A percentile compares a stretch with the other conserved stretches of the same genome.
phyloP scores from a whole-genome alignment of 2,797 vertebrate species.

The Tokudaia muenninki region DNA sequence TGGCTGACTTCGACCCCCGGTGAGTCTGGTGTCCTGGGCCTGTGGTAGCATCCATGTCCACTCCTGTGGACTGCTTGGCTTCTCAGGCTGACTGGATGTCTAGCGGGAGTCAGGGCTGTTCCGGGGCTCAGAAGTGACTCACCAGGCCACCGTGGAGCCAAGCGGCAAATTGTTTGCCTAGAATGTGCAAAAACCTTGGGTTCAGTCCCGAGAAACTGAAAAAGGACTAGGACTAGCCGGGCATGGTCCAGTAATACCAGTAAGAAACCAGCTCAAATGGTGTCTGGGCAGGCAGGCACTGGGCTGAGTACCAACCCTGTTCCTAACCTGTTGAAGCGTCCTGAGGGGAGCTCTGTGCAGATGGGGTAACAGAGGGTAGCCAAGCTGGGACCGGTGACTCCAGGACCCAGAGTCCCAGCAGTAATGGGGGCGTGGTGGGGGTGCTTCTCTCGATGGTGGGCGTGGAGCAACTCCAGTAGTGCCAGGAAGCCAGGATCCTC shows the following conservation, averaged over 20 bases:
- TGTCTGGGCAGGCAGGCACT: fast-evolving
- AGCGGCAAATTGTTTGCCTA: neutral
- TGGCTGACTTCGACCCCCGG: conserved; percentile 97
- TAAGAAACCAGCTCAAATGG: fast-evolving
- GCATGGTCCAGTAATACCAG: fast-evolving
- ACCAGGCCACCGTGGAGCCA: fast-evolving
- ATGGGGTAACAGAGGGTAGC: neutral
- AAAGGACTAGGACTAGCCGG: neutral
- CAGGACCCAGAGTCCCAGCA: neutral
- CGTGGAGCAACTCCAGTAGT: neutral
- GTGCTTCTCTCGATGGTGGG: neutral
- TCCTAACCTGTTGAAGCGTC: neutral
- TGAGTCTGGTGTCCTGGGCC: conserved; percentile 78
- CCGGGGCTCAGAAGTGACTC: fast-evolving
- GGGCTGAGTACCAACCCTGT: fast-evolving
- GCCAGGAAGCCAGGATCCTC: neutral
- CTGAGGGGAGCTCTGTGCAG: neutral
- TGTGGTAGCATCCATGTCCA: fast-evolving
- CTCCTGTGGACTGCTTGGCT: neutral
- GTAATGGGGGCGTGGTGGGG: neutral
- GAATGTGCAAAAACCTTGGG: neutral
- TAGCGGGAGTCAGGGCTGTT: fast-evolving
- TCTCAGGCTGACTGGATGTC: fast-evolving
- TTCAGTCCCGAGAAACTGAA: neutral
- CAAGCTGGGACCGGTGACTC: neutral